A percentile compares a stretch with the other conserved stretches of the same genome.
Conservation (phyloP, 2,797 vertebrate species). For the Intellagama lesueurii region DNA sequence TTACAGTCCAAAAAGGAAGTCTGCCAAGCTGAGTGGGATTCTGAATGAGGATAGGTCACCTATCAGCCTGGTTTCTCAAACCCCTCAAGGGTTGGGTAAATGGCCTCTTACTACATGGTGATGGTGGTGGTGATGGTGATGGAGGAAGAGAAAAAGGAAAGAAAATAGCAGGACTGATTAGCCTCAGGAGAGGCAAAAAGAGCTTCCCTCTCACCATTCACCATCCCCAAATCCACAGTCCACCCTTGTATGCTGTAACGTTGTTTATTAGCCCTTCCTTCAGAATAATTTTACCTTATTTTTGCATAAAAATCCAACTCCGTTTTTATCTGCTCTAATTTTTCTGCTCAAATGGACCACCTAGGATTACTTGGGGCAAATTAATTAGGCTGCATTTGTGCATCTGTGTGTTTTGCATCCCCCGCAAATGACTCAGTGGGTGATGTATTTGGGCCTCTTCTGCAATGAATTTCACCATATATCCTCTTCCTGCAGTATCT, state of each 20-base stretch:
- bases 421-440: conserved; percentile 36
- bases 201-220: neutral
- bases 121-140: neutral
- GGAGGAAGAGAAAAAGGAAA: neutral
- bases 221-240: neutral
- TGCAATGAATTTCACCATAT: conserved; percentile 42
- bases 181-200: neutral
- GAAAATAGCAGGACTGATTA: neutral
- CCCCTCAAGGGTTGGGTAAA: neutral
- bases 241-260: neutral
- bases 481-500: conserved; percentile 28
- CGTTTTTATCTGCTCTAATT: conserved; percentile 30
- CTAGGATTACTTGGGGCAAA: neutral
- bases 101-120: neutral
- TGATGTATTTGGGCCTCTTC: conserved; percentile 15
- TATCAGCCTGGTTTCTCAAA: neutral
- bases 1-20: too few relatives aligned
- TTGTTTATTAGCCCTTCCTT: neutral
- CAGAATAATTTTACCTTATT: conserved; percentile 17
- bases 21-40: neutral
- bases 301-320: conserved; percentile 35
- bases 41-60: neutral
- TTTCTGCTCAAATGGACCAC: conserved; percentile 15
- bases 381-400: conserved; percentile 18
- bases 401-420: conserved; percentile 26